These are phyloP conservation scores for Lucilia sericata DNA, from an alignment of 1,140 invertebrate genomes.

Conservation along the genomic window DNA sequence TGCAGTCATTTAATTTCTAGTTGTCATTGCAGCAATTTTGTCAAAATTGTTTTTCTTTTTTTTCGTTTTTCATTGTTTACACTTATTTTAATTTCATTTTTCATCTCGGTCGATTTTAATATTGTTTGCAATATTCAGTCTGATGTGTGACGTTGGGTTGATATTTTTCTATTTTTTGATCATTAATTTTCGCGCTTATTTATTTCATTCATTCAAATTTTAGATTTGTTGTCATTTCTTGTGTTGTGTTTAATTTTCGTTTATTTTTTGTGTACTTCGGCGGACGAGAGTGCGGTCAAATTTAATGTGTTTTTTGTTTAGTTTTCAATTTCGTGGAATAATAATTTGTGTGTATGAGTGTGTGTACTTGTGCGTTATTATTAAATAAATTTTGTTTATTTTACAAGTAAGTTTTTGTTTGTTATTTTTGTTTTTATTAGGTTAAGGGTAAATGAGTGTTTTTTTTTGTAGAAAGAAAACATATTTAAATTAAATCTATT, in stretches of 20 bases:
- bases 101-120: not conserved
- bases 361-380: too few species aligned
- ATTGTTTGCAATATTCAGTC: not conserved
- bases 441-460: too few species aligned
- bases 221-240: not conserved
- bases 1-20: not conserved
- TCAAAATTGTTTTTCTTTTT: not conserved
- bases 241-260: not conserved
- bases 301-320: not conserved
- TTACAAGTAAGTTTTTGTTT: not conserved
- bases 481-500: too few species aligned
- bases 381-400: not conserved
- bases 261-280: not conserved
- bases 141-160: not conserved
- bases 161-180: not conserved
- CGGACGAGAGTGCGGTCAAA: not conserved
- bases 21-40: not conserved
- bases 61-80: not conserved
- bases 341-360: not conserved
- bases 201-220: not conserved
- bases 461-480: too few species aligned
- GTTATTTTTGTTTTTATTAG: too few species aligned
- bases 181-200: slow-evolving; percentile 15
- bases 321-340: not conserved
- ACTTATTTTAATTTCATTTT: slow-evolving; percentile 10